Conservation (phyloP, 2,797 vertebrate genomes). For the Fistularia tabacaria region DNA sequence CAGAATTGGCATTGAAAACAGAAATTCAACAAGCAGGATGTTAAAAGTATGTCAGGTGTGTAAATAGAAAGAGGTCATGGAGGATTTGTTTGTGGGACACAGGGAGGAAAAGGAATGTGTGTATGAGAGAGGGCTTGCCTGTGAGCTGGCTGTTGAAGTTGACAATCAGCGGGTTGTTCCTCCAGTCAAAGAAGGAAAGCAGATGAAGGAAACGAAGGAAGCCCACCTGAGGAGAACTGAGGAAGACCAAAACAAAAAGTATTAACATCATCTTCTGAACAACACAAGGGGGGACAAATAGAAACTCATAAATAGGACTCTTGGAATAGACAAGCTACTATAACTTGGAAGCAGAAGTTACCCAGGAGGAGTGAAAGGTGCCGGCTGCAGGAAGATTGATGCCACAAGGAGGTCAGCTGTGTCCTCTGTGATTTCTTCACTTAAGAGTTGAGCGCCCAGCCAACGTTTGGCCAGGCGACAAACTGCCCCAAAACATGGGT, state of each 20-base stretch:
- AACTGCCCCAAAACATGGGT: slow-evolving; percentile 81
- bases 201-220: slow-evolving; percentile 91
- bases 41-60: slow-evolving; percentile 38
- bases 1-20: slow-evolving; percentile 12
- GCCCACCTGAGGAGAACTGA: slow-evolving; percentile 91
- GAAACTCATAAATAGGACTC: slow-evolving; percentile 6
- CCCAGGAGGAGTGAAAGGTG: slow-evolving; percentile 87
- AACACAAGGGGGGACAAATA: slow-evolving; percentile 27
- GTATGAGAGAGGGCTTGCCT: slow-evolving; percentile 69
- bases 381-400: slow-evolving; percentile 86
- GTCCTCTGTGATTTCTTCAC: slow-evolving; percentile 80
- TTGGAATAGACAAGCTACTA: background rate
- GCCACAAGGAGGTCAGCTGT: slow-evolving; percentile 88
- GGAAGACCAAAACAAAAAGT: slow-evolving; percentile 17
- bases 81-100: slow-evolving; percentile 36
- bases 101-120: slow-evolving; percentile 9
- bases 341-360: slow-evolving; percentile 50
- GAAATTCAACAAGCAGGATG: slow-evolving; percentile 42
- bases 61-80: slow-evolving; percentile 42
- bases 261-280: slow-evolving; percentile 47
- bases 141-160: slow-evolving; percentile 86
- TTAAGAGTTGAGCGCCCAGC: slow-evolving; percentile 88
- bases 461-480: slow-evolving; percentile 94
- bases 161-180: slow-evolving; percentile 88
- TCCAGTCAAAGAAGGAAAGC: slow-evolving; percentile 93